Evolutionary conservation across 2,113 vertebrate genomes (phyloP), one percentile per base, ranked within the genome.

Genomic region (Ophthalmolycus amberensis): DNA sequence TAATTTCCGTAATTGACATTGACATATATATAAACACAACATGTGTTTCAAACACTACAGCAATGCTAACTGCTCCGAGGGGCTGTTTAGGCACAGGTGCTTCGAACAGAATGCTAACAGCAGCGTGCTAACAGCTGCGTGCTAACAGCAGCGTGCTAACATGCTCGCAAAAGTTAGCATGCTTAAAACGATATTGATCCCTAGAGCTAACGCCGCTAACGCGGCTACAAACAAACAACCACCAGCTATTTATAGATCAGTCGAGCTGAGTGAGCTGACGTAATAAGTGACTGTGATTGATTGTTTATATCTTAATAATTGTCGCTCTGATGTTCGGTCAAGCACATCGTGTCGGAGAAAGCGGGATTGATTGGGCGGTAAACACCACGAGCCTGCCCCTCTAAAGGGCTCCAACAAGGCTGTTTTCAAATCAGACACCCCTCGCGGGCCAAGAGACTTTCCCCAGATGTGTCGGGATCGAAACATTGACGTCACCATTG

Each of bases 301-400:
- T 56, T 67, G 66, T 27, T 79, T 59, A 20, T 44, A 50, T 70
- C 34, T 25, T 27, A 60, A 54, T 37, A 32, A 38, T 25, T 59
- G 67, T 68, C 58, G 38, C 60, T 83, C 42, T n/a, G 14, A 64
- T 79, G 78, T 77, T 69, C 27, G 18, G 1, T 46, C 10, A 18
- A 25, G 62, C 25, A 16, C 4, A 38, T 37, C 0, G 0, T 44
- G 77, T 71, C 37, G 29, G 38, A 69, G 54, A 12, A 25, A 75
- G 76, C 42, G 16, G 9, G 66, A 90, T 90, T 68, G 87, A 91
- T 91, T 77, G 15, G 42, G 7, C 16, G 22, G 27, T 58, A 20
- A 83, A 34, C 80, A 34, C 52, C 14, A 34, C 68, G 34, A 60
- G 11, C 48, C 73, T 6, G 10, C 20, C 37, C 32, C 10, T 75